These are phyloP conservation scores for Grus americana DNA, from an alignment of 2,113 vertebrate genomes.

Conservation along the genomic window DNA sequence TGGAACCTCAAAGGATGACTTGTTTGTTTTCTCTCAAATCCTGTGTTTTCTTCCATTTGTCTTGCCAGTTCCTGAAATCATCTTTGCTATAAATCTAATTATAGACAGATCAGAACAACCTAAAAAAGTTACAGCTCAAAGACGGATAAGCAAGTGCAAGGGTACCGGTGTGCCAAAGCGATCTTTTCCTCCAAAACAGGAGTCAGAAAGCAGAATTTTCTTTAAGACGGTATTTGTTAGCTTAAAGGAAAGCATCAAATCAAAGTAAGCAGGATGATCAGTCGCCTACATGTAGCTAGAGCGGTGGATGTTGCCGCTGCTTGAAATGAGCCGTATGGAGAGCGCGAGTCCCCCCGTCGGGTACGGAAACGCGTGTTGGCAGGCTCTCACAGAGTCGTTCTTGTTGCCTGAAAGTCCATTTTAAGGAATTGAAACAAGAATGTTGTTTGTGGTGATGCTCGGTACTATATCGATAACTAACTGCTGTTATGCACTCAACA, in stretches of 20 bases:
- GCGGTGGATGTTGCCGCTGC: background rate
- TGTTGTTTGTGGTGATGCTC: background rate
- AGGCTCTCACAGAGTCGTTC: background rate
- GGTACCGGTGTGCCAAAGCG: background rate
- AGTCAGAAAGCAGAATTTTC: background rate
- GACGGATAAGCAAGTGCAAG: background rate
- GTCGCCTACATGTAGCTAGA: accelerated
- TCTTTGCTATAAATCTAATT: background rate
- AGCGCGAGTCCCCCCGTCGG: accelerated
- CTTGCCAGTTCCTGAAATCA: background rate
- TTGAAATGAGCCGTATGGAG: background rate
- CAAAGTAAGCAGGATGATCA: background rate
- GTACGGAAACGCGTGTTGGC: background rate
- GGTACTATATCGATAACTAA: background rate
- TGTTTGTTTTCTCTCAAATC: background rate
- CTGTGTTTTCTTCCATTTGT: background rate
- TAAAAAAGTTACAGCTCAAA: background rate
- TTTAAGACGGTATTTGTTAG: background rate
- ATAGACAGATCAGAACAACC: background rate
- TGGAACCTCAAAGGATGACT: background rate
- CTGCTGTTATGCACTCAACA: background rate
- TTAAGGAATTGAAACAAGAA: background rate
- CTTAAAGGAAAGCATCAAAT: background rate
- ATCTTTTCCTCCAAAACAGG: background rate
- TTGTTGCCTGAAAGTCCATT: background rate